A percentile compares a stretch with the other conserved stretches of the same genome.
These are phyloP conservation scores for Trissolcus basalis DNA, from an alignment of 1,140 invertebrate species.

Conservation along the genomic window DNA sequence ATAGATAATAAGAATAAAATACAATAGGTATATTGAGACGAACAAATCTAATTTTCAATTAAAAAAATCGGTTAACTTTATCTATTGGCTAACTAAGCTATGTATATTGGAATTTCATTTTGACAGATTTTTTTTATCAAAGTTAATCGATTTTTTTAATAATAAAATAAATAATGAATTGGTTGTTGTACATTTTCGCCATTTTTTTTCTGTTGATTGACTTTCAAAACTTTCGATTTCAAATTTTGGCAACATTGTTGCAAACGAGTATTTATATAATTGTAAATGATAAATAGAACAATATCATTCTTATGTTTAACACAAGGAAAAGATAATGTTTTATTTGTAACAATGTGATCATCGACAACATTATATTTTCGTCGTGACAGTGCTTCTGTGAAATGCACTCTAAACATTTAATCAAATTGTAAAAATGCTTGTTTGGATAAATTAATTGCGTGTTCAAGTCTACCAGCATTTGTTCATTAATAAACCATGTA, in stretches of 20 bases:
- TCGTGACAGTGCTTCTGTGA: constrained; percentile 15
- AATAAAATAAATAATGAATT: background rate
- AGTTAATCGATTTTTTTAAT: too few relatives aligned
- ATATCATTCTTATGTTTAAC: constrained; percentile 16
- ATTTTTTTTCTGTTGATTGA: constrained; percentile 25
- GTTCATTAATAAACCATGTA: constrained; percentile 1
- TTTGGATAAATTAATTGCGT: constrained; percentile 2
- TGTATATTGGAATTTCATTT: too few relatives aligned
- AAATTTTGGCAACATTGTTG: constrained; percentile 24
- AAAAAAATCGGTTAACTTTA: too few relatives aligned
- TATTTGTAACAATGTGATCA: constrained; percentile 20
- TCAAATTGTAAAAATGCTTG: constrained; percentile 6
- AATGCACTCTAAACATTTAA: constrained; percentile 1
- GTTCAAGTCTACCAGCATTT: background rate
- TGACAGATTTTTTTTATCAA: too few relatives aligned
- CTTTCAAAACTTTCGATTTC: constrained; percentile 14
- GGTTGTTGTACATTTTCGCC: constrained; percentile 24
- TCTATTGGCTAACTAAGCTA: too few relatives aligned
- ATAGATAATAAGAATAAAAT: too few relatives aligned
- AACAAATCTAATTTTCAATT: too few relatives aligned
- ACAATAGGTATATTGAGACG: too few relatives aligned
- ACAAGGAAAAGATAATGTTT: constrained; percentile 24
- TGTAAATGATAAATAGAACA: constrained; percentile 23
- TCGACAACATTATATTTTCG: constrained; percentile 1
- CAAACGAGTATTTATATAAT: constrained; percentile 19